Conservation (phyloP, 2,113 vertebrate species). For the Hippocampus barbouri region DNA sequence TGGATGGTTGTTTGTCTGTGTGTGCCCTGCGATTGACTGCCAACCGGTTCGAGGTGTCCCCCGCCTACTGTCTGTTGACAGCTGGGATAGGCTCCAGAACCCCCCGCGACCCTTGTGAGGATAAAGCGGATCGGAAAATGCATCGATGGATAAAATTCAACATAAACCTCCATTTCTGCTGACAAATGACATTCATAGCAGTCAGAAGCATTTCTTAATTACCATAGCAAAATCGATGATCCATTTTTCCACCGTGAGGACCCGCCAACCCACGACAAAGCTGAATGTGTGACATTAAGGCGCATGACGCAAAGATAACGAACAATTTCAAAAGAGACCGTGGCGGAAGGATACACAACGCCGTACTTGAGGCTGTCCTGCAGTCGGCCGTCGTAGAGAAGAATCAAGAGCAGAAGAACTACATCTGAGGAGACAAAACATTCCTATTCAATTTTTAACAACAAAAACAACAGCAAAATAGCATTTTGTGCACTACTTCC, state of each 20-base stretch:
- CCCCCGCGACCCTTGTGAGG: too few relatives aligned
- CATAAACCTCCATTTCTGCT: too few relatives aligned
- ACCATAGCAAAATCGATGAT: slow-evolving; percentile 89
- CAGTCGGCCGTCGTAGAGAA: slow-evolving; percentile 77
- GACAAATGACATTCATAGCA: too few relatives aligned
- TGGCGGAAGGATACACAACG: slow-evolving; percentile 73
- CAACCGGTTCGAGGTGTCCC: too few relatives aligned
- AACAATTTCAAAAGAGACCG: neutral
- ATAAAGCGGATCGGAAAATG: too few relatives aligned
- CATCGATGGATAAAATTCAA: too few relatives aligned
- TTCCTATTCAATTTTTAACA: neutral
- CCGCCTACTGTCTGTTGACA: too few relatives aligned
- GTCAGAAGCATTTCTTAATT: slow-evolving; percentile 23
- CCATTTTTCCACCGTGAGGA: slow-evolving; percentile 81
- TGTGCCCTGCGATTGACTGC: too few relatives aligned
- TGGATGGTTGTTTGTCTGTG: too few relatives aligned
- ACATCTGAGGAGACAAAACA: slow-evolving; percentile 72
- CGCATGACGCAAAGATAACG: neutral
- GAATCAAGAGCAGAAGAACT: slow-evolving; percentile 81
- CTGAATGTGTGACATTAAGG: slow-evolving; percentile 66
- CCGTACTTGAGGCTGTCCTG: slow-evolving; percentile 72
- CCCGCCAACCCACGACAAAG: slow-evolving; percentile 79
- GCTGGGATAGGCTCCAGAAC: too few relatives aligned
- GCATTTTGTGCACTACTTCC: neutral
- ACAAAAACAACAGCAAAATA: neutral